Base-by-base conservation (phyloP, 2,888 invertebrate species). In the Unio delphinus region DNA sequence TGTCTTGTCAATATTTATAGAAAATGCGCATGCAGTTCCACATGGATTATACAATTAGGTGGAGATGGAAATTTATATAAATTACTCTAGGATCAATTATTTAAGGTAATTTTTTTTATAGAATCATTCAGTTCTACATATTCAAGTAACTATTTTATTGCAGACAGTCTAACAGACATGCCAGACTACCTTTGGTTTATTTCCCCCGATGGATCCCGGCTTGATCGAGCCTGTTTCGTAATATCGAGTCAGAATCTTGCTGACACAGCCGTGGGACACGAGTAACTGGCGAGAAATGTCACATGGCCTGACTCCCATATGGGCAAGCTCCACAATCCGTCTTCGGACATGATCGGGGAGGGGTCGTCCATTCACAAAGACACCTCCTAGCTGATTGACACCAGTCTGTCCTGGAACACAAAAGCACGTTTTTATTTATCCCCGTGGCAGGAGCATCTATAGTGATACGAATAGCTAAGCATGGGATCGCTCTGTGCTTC, bases 341-440 rank as follows among this genome's bases (percentile, higher is more conserved):
- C 96, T 93, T 73, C 98, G 93, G 26, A 98, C 96, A 86, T 96
- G 96, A 89, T 98, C 97, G 4, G 98, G 98, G 71, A 98, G 92
- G 4, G 98, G 98, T n/a, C 98, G 93, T 1, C 98, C 98, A 90
- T 98, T 98, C 18, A 98, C 98, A 90, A 98, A 98, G 70, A 98
- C 97, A 60, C 98, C 98, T 65, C 98, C 98, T 81, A 98, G 92
- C 91, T 98, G 98, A 92, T 98, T 98, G 61, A 98, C 97, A 80
- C 98, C 98, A 61, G 97, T 97, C 92, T 98, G 97, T 87, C 97
- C 97, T 97, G 92, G 15, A 86, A 78, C 8, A 26, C 54, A 20
- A n/a, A 64, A 55, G 20, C 34, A 3, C 5, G 61, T 23, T 55
- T 56, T 28, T 56, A 65, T 68, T 28, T 61, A 62, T 26, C 17